These are phyloP conservation scores for Lepilemur septentrionalis DNA, from an alignment of 2,797 vertebrate genomes.

Conservation along the genomic window DNA sequence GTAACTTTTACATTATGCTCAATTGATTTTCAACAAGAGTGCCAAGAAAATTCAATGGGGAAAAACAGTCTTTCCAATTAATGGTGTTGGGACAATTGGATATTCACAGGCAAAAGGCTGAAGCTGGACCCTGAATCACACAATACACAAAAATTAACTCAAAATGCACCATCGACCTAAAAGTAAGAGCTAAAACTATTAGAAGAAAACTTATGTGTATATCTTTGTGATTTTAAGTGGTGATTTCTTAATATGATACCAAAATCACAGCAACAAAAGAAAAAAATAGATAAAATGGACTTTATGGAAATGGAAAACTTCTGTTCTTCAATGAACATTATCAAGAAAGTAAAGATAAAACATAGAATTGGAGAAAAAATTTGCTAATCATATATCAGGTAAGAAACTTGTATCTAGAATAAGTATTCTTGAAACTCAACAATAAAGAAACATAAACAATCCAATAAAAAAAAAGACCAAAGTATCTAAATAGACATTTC, in stretches of 20 bases:
- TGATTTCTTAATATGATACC: not conserved
- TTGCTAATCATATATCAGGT: no score
- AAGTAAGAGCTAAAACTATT: not conserved
- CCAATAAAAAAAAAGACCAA: no score
- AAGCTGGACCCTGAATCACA: not conserved
- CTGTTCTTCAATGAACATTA: no score
- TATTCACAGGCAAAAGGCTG: not conserved
- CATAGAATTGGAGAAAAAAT: no score
- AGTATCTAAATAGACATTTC: no score
- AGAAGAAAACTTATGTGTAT: not conserved
- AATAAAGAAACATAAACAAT: no score
- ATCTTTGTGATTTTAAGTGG: not conserved
- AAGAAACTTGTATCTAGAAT: no score
- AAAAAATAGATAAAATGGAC: not conserved
- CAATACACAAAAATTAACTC: not conserved
- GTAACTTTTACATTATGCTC: not conserved
- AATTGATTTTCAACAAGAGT: not conserved
- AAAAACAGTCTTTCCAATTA: not conserved
- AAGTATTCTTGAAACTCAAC: no score
- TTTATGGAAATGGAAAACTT: no score
- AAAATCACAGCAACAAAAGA: not conserved
- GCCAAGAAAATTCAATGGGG: not conserved
- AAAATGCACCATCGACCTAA: not conserved
- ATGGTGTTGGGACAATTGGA: not conserved
- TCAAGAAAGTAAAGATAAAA: no score